These are phyloP conservation scores for Callipepla squamata DNA, from an alignment of 2,113 vertebrate species.

Conservation along the genomic window DNA sequence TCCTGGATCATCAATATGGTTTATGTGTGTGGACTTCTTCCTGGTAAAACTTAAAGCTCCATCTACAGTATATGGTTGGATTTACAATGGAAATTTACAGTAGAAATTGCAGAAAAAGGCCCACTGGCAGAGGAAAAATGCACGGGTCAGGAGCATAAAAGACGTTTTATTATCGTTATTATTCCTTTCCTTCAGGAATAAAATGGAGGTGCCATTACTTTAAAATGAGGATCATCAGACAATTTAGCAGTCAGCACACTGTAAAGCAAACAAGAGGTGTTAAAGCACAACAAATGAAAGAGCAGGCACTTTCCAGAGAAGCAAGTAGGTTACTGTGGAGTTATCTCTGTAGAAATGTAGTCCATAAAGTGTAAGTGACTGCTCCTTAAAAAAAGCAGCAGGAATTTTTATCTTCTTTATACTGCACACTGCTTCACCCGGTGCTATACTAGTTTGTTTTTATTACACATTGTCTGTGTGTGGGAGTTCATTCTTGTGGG, in stretches of 20 bases:
- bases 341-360: not conserved
- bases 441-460: not conserved
- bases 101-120: not conserved
- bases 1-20: not conserved
- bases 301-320: not conserved
- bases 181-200: not conserved
- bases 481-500: not conserved
- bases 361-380: not conserved
- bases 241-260: not conserved
- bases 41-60: constrained; percentile 16
- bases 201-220: not conserved
- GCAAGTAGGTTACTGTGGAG: not conserved
- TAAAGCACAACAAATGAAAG: not conserved
- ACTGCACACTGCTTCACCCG: not conserved
- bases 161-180: not conserved
- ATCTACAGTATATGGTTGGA: not conserved
- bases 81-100: constrained; percentile 16
- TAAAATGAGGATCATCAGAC: not conserved
- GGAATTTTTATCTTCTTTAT: not conserved
- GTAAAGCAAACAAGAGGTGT: fast-evolving
- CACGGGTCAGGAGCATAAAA: not conserved
- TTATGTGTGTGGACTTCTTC: not conserved
- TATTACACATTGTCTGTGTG: not conserved
- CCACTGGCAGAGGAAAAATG: not conserved
- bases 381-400: not conserved